Evolutionary conservation across 92 coral and sea anemone genomes (phyloP).

Genomic region (Actinostola sp.): DNA sequence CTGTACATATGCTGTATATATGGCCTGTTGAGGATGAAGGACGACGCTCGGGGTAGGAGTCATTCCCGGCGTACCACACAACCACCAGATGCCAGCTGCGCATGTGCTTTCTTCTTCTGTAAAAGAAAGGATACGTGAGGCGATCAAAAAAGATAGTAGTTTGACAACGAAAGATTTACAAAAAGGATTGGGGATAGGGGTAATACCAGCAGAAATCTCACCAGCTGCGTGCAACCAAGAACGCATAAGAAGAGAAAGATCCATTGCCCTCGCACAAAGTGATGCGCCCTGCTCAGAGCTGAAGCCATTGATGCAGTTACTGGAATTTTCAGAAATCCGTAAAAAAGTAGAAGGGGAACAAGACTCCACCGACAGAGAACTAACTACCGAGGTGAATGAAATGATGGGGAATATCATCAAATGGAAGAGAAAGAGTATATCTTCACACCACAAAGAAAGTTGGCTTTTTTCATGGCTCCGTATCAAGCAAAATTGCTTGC

Average conservation of each 20-base stretch:
- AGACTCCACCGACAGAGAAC: slow-evolving; percentile 12
- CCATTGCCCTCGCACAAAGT: background rate
- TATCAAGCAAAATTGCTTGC: slow-evolving; percentile 32
- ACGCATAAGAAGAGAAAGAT: background rate
- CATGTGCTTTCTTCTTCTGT: slow-evolving; percentile 36
- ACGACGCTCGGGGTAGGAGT: slow-evolving; percentile 39
- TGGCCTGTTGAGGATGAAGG: slow-evolving; percentile 58
- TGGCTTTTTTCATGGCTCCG: slow-evolving; percentile 48
- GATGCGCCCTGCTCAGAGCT: slow-evolving; percentile 12
- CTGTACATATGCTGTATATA: slow-evolving; percentile 38
- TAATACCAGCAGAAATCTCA: slow-evolving; percentile 37
- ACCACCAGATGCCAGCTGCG: slow-evolving; percentile 41
- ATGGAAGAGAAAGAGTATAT: slow-evolving; percentile 52
- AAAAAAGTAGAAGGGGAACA: slow-evolving; percentile 32
- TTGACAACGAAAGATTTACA: slow-evolving; percentile 21
- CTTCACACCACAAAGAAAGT: slow-evolving; percentile 28
- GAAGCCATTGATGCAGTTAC: slow-evolving; percentile 17
- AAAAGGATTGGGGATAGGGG: slow-evolving; percentile 40
- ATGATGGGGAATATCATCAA: slow-evolving; percentile 54
- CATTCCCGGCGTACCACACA: slow-evolving; percentile 42
- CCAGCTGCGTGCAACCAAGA: slow-evolving; percentile 42
- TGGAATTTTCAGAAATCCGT: slow-evolving; percentile 27
- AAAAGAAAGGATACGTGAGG: slow-evolving; percentile 31
- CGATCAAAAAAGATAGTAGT: slow-evolving; percentile 23
- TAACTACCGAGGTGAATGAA: slow-evolving; percentile 18